Conservation (phyloP, 2,113 vertebrate genomes). For the Myotis yumanensis region DNA sequence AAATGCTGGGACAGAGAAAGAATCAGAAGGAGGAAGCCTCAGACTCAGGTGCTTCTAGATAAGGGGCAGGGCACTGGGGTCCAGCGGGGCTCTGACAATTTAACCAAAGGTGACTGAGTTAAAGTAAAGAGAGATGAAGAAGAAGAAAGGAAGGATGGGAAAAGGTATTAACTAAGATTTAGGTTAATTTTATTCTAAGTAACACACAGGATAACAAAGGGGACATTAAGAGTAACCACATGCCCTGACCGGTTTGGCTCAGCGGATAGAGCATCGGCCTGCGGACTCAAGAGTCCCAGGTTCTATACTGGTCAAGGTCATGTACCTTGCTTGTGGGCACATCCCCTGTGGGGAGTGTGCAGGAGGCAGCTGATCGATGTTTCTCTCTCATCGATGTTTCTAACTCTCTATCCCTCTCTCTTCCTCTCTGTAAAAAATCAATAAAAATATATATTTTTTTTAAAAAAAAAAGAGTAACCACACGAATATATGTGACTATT, state of each 20-base stretch:
- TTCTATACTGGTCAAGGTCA: no score
- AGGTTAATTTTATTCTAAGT: not conserved
- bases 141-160: not conserved
- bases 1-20: not conserved
- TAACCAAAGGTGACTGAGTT: not conserved
- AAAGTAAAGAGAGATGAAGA: not conserved
- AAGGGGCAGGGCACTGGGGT: not conserved
- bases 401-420: no score
- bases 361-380: no score
- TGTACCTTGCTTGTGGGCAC: no score
- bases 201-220: not conserved
- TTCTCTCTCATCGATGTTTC: no score
- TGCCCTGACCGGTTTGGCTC: no score
- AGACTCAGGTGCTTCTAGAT: not conserved
- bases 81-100: not conserved
- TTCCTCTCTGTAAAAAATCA: no score
- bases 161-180: conserved; percentile 1
- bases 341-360: no score
- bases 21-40: not conserved
- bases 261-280: no score
- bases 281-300: no score
- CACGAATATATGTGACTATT: no score
- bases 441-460: no score
- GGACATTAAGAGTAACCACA: not conserved
- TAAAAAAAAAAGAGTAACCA: not conserved